Base-by-base conservation (phyloP, 2,797 vertebrate species). In the Ctenopoma kingsleyae region DNA sequence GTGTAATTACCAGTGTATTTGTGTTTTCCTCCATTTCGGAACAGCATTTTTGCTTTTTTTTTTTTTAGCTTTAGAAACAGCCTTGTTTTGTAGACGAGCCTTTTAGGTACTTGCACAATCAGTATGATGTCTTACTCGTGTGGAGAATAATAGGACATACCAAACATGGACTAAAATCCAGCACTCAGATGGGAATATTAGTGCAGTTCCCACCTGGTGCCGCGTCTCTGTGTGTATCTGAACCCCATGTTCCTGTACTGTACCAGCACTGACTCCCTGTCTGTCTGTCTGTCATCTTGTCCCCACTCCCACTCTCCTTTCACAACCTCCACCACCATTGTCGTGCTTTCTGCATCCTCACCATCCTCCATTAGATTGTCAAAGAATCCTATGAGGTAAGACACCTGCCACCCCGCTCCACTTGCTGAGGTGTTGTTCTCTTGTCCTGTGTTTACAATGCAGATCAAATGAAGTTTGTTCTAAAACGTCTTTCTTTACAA, bases 371-470 rank as follows among this genome's bases (percentile, higher is more conserved):
- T 98, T 98, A 99, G 98, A 98, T 96, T 97, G 95, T 99, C 95
- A 98, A 97, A 97, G 96, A 98, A 93, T 98, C 96, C 95, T 98
- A 96, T 53, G 96, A 99, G 98, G 98, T 99, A 99, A 99, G 97
- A 94, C 91, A 84, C 87, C 92, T 76, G 25, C 95, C 94, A 52
- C 91, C 89, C 91, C 94, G 91, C 89, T 63, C 13, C 50, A 36
- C 71, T 41, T 56, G 46, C 67, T 49, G 19, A 75, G 55, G 46
- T 53, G 67, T 58, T 63, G 11, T 58, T 70, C 76, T 70, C 3
- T 75, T 74, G 32, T 40, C 47, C 27, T 16, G 89, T 90, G 80
- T 90, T 88, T 41, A 32, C 41, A 41, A 15, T 11, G 61, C 17
- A 38, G 32, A 10, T 48, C 54, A 50, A 19, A 2, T 20, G 0